phyloP scores from a whole-genome alignment of 1,140 invertebrate species.

The Achatina immaculata region DNA sequence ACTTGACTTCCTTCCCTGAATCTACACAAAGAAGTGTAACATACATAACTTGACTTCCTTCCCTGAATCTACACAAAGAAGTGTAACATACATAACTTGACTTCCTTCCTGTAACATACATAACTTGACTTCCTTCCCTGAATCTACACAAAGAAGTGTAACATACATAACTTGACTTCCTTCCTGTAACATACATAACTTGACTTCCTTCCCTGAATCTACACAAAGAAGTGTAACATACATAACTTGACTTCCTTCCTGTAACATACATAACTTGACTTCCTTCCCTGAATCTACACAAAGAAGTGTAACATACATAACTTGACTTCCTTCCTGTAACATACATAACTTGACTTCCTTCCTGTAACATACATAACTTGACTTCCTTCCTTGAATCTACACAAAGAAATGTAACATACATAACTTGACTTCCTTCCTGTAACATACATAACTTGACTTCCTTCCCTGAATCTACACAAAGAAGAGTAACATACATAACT shows the following conservation, averaged over 20 bases:
- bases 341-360: background rate
- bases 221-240: background rate
- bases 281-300: no score
- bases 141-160: background rate
- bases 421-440: background rate
- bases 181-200: background rate
- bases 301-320: background rate
- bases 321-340: background rate
- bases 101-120: background rate
- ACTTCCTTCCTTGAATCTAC: background rate
- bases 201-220: background rate
- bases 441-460: background rate
- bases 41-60: no score
- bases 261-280: background rate
- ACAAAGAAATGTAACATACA: background rate
- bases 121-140: background rate
- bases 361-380: background rate
- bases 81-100: no score
- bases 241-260: background rate
- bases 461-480: background rate
- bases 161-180: background rate
- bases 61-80: no score
- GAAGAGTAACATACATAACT: background rate
- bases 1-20: no score
- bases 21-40: no score